A percentile compares a stretch with the other conserved stretches of the same genome.
These are phyloP conservation scores for Sycophila sp. DNA, from an alignment of 1,140 invertebrate species.

Conservation along the genomic window DNA sequence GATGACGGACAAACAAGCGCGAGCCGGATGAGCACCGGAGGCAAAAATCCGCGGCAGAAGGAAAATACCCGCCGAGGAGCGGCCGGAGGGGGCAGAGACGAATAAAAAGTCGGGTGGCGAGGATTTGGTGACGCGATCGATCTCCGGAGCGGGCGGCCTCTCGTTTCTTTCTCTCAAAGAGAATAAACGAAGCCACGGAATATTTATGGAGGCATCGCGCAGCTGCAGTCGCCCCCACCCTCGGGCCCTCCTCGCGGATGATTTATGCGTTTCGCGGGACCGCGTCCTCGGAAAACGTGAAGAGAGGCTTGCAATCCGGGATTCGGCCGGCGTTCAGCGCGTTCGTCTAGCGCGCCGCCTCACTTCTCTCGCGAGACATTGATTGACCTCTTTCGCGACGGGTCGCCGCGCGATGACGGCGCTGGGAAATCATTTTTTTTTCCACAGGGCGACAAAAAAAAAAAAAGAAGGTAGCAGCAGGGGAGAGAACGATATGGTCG, in stretches of 20 bases:
- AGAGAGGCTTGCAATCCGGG: not conserved
- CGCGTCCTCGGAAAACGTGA: not conserved
- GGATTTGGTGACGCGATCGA: not conserved
- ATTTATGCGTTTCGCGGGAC: slow-evolving; percentile 14
- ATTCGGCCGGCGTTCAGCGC: not conserved
- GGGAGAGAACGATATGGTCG: too few species aligned
- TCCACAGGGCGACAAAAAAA: too few species aligned
- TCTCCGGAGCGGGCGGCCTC: slow-evolving; percentile 1
- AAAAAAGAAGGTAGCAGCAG: too few species aligned
- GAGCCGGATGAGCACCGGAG: too few species aligned
- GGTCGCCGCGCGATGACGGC: too few species aligned
- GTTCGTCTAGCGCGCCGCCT: not conserved
- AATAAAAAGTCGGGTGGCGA: not conserved
- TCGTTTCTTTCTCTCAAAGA: slow-evolving; percentile 29
- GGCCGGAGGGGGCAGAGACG: not conserved
- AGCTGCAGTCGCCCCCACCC: too few species aligned
- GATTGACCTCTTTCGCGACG: slow-evolving; percentile 20
- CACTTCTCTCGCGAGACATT: not conserved
- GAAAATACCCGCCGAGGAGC: not conserved
- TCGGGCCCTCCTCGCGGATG: not conserved
- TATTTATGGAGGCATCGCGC: slow-evolving; percentile 36
- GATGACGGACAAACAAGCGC: too few species aligned
- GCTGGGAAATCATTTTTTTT: not conserved
- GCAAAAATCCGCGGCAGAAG: too few species aligned
- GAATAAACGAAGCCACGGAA: slow-evolving; percentile 36